Percentiles rank a stretch among this genome's conserved stretches.
Conservation (phyloP, 2,113 vertebrate species). For the Ptychochromis oligacanthus region DNA sequence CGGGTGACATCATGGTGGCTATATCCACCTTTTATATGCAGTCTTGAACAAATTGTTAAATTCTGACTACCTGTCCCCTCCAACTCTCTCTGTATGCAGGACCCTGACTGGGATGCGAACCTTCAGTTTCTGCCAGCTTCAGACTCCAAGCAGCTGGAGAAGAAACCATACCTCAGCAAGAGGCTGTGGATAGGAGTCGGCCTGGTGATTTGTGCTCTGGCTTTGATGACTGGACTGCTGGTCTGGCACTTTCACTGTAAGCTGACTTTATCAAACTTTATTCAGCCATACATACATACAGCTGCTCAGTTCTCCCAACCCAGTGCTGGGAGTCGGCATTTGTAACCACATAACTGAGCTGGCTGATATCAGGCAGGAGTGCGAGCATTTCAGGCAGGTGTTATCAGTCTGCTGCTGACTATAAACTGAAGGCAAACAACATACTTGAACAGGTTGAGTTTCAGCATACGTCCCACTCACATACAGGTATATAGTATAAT, state of each 20-base stretch:
- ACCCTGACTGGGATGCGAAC: neutral
- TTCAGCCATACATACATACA: too few species aligned
- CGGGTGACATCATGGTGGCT: too few species aligned
- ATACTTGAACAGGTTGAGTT: too few species aligned
- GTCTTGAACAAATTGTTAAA: rapidly evolving
- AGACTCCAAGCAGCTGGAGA: neutral
- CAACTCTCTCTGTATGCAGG: neutral
- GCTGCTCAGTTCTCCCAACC: too few species aligned
- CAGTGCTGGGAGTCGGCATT: neutral
- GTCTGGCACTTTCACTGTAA: neutral
- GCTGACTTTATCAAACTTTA: neutral
- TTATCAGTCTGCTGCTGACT: too few species aligned
- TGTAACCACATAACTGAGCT: rapidly evolving
- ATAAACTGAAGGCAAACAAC: too few species aligned
- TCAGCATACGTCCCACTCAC: too few species aligned
- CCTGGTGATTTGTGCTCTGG: neutral
- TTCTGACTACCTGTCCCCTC: neutral
- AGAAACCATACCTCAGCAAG: neutral
- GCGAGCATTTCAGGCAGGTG: too few species aligned
- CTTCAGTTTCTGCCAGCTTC: neutral
- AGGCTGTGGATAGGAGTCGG: neutral
- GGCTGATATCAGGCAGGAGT: rapidly evolving
- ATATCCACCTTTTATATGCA: neutral
- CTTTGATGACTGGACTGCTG: neutral
- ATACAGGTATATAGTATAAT: too few species aligned